A percentile compares a stretch with the other conserved stretches of the same genome.
These are phyloP conservation scores for Clarias batrachus DNA, from an alignment of 2,113 vertebrate genomes.

Conservation along the genomic window DNA sequence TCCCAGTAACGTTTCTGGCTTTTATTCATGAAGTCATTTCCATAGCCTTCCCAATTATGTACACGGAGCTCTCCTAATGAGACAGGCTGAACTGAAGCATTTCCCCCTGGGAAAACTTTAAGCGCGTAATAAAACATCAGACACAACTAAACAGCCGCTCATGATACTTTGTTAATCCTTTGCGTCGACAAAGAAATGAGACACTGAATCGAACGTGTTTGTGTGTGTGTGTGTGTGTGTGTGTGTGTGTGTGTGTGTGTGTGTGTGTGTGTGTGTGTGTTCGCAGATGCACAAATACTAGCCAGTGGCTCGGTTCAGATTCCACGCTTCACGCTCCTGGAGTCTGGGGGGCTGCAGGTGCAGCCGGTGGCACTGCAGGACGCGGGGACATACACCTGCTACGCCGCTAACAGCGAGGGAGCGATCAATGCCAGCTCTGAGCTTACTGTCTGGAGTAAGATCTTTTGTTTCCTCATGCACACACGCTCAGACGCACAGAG, in stretches of 20 bases:
- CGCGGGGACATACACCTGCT: conserved; percentile 86
- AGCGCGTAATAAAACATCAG: conserved; percentile 55
- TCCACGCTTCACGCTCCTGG: conserved; percentile 83
- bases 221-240: conserved; percentile 15
- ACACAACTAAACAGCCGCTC: conserved; percentile 32
- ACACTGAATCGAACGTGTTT: neutral
- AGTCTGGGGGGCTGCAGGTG: conserved; percentile 87
- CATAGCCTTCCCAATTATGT: conserved; percentile 53
- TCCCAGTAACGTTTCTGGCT: conserved; percentile 30
- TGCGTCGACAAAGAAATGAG: conserved; percentile 35
- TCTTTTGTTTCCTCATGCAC: neutral
- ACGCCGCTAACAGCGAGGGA: conserved; percentile 79
- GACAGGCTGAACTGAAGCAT: conserved; percentile 33
- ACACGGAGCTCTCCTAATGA: conserved; percentile 45
- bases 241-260: conserved; percentile 23
- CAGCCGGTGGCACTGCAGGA: conserved; percentile 81
- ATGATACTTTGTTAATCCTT: conserved; percentile 47
- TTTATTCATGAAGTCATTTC: conserved; percentile 54
- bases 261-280: conserved; percentile 34
- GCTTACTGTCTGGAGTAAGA: conserved; percentile 93
- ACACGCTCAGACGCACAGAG: neutral
- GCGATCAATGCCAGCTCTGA: conserved; percentile 74
- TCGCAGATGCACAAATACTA: conserved; percentile 79
- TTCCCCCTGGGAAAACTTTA: conserved; percentile 49
- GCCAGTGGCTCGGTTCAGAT: conserved; percentile 88